Conservation (phyloP, 2,113 vertebrate genomes). For the Eulacestoma nigropectus region DNA sequence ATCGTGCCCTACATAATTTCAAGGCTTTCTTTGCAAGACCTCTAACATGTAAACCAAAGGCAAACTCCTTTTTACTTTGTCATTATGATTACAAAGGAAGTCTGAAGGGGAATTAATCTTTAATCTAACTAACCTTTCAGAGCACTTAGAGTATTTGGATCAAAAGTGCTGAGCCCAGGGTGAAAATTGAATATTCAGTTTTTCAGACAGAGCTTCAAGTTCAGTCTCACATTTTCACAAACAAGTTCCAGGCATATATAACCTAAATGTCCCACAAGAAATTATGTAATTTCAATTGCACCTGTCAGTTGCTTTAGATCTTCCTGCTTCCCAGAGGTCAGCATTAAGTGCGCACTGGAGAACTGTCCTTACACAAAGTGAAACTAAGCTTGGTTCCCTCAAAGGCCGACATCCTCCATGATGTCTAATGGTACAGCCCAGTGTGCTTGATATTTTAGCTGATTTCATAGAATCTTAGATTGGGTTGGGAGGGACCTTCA, state of each 20-base stretch:
- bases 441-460: neutral
- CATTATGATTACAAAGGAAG: neutral
- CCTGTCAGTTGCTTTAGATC: neutral
- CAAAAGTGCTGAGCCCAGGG: neutral
- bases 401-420: fast-evolving
- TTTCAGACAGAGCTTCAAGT: neutral
- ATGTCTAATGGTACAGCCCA: neutral
- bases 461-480: neutral
- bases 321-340: neutral
- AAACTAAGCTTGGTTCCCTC: neutral
- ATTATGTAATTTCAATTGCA: neutral
- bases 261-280: neutral
- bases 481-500: neutral
- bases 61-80: neutral
- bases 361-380: neutral
- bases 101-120: neutral
- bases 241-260: neutral
- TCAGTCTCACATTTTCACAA: neutral
- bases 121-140: neutral
- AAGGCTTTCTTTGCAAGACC: neutral
- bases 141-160: neutral
- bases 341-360: neutral
- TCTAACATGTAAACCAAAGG: neutral
- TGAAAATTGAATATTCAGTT: neutral
- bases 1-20: neutral